Base-by-base conservation (phyloP, 2,797 vertebrate species). In the Pipistrellus pygmaeus region DNA sequence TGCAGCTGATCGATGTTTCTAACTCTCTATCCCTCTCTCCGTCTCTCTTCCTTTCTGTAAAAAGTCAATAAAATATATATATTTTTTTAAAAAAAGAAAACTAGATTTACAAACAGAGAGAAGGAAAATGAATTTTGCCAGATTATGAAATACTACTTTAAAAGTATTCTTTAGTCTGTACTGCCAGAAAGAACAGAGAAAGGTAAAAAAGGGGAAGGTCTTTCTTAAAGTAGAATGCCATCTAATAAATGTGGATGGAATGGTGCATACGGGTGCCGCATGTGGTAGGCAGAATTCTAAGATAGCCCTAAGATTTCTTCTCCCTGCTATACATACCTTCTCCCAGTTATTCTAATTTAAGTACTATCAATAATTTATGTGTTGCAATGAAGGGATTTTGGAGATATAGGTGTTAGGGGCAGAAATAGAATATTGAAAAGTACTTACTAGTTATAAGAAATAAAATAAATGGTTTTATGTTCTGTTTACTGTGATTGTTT, bases 161-260 rank as follows among this genome's bases (percentile, higher is more conserved):
- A 73, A 72, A 55, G 14, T 27, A 87, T 87, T 75, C 10, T 81
- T 60, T 53, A 38, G 89, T 71, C n/a, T 76, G 66, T 80, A 38
- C 60, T 90, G 60, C 71, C 30, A 48, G 71, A 51, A 96, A 73
- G 35, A 18, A 60, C 27, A 90, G 20, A 83, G 77, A 89, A 41
- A 27, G 53, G 69, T 64, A 48, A 66, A 76, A 88, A 25, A 4
- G 9, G 32, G 51, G 6, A 51, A 85, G 20, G 9, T 23, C 46
- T 95, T 93, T 91, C n/a, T 81, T 88, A 84, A 72, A 89, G 51
- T 62, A 73, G 38, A 85, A 85, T 64, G 14, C 35, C 60, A 68
- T 41, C 77, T 90, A 90, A 17, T 83, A 89, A 89, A 73, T 48
- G 14, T 80, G 68, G 38, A 66, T 94, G 68, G 60, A 76, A 57